Evolutionary conservation across 2,888 invertebrate genomes (phyloP).

Genomic region (Hemistola chrysoprasaria): DNA sequence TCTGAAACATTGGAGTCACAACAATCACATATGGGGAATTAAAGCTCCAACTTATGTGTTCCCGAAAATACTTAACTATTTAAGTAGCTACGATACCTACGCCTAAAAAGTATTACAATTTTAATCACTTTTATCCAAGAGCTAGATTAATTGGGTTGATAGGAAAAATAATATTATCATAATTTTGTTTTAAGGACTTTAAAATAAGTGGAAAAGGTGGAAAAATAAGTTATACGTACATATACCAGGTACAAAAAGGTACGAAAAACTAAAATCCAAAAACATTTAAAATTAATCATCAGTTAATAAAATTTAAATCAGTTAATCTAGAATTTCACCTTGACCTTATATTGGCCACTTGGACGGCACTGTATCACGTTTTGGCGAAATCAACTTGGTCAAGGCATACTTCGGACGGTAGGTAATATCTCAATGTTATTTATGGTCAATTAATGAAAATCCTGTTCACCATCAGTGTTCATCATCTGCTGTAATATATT

Average conservation of each 20-base stretch:
- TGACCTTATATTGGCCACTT: slow-evolving; percentile 25
- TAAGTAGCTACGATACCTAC: slow-evolving; percentile 37
- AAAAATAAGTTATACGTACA: slow-evolving; percentile 5
- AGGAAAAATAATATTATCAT: too few relatives aligned
- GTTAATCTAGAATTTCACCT: slow-evolving; percentile 17
- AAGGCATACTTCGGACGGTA: slow-evolving; percentile 20
- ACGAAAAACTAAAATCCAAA: too few relatives aligned
- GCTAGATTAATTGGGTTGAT: too few relatives aligned
- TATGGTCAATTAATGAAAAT: not conserved
- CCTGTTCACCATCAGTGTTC: too few relatives aligned
- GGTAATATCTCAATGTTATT: slow-evolving; percentile 1
- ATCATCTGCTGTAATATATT: too few relatives aligned
- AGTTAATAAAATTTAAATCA: slow-evolving; percentile 17
- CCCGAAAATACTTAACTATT: slow-evolving; percentile 52
- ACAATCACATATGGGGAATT: slow-evolving; percentile 61
- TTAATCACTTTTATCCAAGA: too few relatives aligned
- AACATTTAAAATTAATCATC: slow-evolving; percentile 25
- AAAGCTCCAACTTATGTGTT: slow-evolving; percentile 50
- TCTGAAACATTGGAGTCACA: slow-evolving; percentile 70
- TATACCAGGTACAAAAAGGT: too few relatives aligned
- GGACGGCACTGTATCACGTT: slow-evolving; percentile 19
- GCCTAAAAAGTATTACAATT: too few relatives aligned
- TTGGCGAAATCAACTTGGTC: slow-evolving; percentile 25
- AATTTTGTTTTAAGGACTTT: too few relatives aligned
- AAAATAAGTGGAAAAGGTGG: too few relatives aligned